Base-by-base conservation (phyloP, 2,888 invertebrate genomes). In the Eretmocerus hayati region DNA sequence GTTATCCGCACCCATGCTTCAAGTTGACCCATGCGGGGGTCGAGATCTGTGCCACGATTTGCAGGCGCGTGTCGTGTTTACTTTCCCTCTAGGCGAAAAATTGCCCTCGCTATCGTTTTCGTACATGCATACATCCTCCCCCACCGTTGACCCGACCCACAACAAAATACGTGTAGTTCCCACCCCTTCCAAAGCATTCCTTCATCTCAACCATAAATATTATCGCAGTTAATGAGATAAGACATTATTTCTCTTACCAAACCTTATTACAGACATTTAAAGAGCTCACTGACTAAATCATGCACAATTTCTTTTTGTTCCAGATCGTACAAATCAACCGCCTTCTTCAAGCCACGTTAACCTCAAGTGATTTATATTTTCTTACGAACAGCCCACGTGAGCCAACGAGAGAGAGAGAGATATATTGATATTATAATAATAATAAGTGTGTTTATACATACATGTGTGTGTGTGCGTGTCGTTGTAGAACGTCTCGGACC, bases 281-380 rank as follows among this genome's bases (percentile, higher is more conserved):
- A n/a, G n/a, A n/a, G n/a, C n/a, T n/a, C n/a, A n/a, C 26, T 11
- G 11, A 26, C 1, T 6, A 26, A 11, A 26, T 11, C 8, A 9
- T 26, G 26, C 26, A 9, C 26, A 26, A 26, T 40, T 51, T 46
- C n/a, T 49, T 42, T 48, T 23, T 53, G 53, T 71, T 71, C 50
- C 71, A 71, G 71, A 71, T 71, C 71, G 71, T 71, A 71, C 71
- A 71, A 71, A 71, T 71, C 67, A 69, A 71, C 64, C 69, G 71
- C 71, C 71, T 71, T 71, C 70, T 62, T 69, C 66, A 70, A 71
- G 70, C 71, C 69, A 71, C 67, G 65, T 70, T 70, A 71, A 71
- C 71, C 71, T 71, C 71, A 71, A 71, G 71, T 69, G 71, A 71
- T 71, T 71, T 71, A 66, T 71, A 71, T 71, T 71, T 71, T 71